A percentile compares a stretch with the other conserved stretches of the same genome.
Conservation (phyloP, 2,797 vertebrate genomes). For the Cynodonichthys magdalenae region DNA sequence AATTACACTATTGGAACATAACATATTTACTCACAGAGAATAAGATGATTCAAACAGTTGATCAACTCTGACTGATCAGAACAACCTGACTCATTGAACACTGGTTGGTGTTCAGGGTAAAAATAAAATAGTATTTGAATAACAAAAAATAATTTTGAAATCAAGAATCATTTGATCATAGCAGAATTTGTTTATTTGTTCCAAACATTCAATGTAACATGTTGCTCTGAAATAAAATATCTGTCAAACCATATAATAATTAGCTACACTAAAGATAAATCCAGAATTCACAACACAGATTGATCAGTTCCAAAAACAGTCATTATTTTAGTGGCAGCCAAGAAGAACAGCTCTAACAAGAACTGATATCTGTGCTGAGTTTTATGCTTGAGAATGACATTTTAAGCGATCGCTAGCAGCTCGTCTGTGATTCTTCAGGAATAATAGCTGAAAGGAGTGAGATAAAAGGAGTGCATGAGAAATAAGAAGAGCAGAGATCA, state of each 20-base stretch:
- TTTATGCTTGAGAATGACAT: constrained; percentile 25
- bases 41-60: neutral
- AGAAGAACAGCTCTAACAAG: constrained; percentile 3
- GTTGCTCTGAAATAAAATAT: no score
- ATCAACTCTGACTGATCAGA: neutral
- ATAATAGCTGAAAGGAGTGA: constrained; percentile 42
- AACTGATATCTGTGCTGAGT: neutral
- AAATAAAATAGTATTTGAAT: neutral
- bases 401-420: constrained; percentile 36
- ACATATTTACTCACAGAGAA: neutral
- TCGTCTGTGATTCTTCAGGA: constrained; percentile 43
- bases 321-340: neutral
- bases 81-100: neutral
- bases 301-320: constrained; percentile 16
- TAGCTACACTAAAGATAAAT: constrained; percentile 1
- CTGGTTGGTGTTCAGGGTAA: no score
- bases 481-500: constrained; percentile 51
- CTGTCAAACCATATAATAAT: neutral
- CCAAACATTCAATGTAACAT: neutral
- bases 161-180: neutral
- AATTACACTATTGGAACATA: neutral
- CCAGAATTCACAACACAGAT: constrained; percentile 12
- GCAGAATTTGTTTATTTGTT: neutral
- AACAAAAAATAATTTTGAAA: neutral
- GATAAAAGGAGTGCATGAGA: constrained; percentile 49